phyloP scores from a whole-genome alignment of 53 echinoderm and acorn worm genomes.

The Antedon mediterranea region DNA sequence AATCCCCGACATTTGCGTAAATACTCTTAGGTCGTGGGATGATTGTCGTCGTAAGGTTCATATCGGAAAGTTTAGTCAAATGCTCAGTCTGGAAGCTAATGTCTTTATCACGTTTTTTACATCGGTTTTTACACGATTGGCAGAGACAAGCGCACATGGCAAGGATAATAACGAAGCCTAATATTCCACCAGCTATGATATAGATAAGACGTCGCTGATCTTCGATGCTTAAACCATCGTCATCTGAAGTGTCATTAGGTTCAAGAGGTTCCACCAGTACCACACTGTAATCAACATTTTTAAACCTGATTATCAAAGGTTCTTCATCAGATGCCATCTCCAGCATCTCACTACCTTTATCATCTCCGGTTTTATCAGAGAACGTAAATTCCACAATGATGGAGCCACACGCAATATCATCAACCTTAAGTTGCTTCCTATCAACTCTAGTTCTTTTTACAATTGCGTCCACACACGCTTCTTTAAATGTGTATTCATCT shows the following conservation, averaged over 20 bases:
- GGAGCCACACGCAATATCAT: constrained; percentile 38
- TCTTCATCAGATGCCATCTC: constrained; percentile 6
- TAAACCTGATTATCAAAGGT: constrained; percentile 6
- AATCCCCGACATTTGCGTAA: constrained; percentile 31
- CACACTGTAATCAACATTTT: background rate
- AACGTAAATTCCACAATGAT: constrained; percentile 33
- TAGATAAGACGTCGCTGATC: constrained; percentile 54
- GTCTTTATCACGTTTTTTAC: background rate
- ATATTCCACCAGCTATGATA: constrained; percentile 45
- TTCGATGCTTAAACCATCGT: constrained; percentile 28
- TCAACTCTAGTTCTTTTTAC: constrained; percentile 2
- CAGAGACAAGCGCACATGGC: constrained; percentile 27
- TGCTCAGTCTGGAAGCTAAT: constrained; percentile 54
- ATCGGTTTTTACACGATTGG: constrained; percentile 16
- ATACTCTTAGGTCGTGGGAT: constrained; percentile 88
- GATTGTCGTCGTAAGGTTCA: constrained; percentile 91
- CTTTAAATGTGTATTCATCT: constrained; percentile 23
- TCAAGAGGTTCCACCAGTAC: background rate
- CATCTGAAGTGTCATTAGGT: constrained; percentile 1
- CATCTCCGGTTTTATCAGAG: constrained; percentile 5
- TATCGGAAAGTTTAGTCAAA: constrained; percentile 66
- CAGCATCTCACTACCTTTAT: constrained; percentile 22
- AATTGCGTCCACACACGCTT: constrained; percentile 15
- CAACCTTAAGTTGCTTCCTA: constrained; percentile 8
- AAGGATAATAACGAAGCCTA: constrained; percentile 44